These are phyloP conservation scores for Arenicola marina DNA, from an alignment of 2,888 invertebrate genomes.

Conservation along the genomic window DNA sequence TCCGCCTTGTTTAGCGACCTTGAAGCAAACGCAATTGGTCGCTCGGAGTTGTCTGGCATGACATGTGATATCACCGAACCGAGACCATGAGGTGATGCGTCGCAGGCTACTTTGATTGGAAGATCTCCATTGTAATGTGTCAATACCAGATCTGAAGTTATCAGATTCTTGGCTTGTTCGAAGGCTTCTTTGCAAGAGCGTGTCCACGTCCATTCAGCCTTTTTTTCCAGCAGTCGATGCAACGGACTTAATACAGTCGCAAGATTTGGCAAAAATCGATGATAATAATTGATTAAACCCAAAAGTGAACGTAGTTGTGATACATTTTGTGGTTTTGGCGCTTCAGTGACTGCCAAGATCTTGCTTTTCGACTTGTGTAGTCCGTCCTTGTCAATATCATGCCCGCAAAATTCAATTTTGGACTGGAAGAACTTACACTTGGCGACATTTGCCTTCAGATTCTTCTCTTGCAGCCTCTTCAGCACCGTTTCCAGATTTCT, in stretches of 20 bases:
- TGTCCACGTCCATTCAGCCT: constrained; percentile 24
- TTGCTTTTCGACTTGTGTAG: constrained; percentile 22
- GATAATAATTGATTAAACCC: constrained; percentile 17
- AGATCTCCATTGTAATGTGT: not conserved
- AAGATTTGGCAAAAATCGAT: constrained; percentile 9
- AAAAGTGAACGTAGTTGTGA: constrained; percentile 9
- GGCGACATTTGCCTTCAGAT: constrained; percentile 7
- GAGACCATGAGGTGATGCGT: constrained; percentile 3
- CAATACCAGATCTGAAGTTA: not conserved
- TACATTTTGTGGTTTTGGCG: constrained; percentile 11
- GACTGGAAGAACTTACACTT: constrained; percentile 15
- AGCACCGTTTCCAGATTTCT: constrained; percentile 1
- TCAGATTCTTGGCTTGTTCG: not conserved
- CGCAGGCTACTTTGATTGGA: not conserved
- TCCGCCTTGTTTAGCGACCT: constrained; percentile 58
- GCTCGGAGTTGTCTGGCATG: not conserved
- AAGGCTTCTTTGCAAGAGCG: not conserved
- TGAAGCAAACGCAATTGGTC: constrained; percentile 44
- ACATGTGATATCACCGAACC: constrained; percentile 2
- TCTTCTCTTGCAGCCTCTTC: not conserved
- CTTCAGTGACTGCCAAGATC: constrained; percentile 16
- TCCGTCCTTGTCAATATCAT: constrained; percentile 27
- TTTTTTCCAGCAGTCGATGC: constrained; percentile 16
- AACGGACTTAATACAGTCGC: constrained; percentile 15
- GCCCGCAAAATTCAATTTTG: constrained; percentile 22